phyloP scores from a whole-genome alignment of 1,140 invertebrate species.

The Brachionus calyciflorus region DNA sequence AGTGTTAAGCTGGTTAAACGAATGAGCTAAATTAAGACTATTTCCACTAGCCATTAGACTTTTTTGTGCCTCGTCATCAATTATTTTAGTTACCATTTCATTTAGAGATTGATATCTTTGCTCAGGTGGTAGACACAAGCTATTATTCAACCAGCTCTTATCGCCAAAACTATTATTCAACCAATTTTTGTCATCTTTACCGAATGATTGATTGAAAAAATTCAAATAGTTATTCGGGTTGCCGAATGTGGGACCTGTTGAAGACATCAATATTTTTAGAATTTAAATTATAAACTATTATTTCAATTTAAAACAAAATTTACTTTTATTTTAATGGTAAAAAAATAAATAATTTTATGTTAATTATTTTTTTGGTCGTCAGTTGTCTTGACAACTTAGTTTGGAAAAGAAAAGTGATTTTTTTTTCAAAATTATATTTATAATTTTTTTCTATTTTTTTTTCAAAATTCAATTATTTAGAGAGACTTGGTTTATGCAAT shows the following conservation, averaged over 20 bases:
- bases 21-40: background rate
- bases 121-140: slow-evolving; percentile 16
- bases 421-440: too few species aligned
- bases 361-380: too few species aligned
- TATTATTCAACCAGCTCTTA: slow-evolving; percentile 25
- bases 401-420: too few species aligned
- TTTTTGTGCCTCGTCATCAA: slow-evolving; percentile 38
- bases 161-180: slow-evolving; percentile 5
- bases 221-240: slow-evolving; percentile 23
- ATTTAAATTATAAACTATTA: too few species aligned
- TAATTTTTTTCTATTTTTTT: too few species aligned
- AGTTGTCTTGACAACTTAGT: too few species aligned
- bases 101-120: slow-evolving; percentile 19
- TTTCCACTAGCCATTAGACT: slow-evolving; percentile 27
- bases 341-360: too few species aligned
- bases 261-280: too few species aligned
- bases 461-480: background rate
- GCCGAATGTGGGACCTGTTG: slow-evolving; percentile 14
- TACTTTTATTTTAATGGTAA: too few species aligned
- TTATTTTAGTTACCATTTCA: slow-evolving; percentile 31
- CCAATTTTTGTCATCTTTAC: slow-evolving; percentile 13
- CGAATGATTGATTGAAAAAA: slow-evolving; percentile 21
- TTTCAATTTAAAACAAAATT: too few species aligned
- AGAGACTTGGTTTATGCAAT: slow-evolving; percentile 12
- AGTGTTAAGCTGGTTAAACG: background rate